These are phyloP conservation scores for Cyclophora albipunctata DNA, from an alignment of 2,888 invertebrate species.

Conservation along the genomic window DNA sequence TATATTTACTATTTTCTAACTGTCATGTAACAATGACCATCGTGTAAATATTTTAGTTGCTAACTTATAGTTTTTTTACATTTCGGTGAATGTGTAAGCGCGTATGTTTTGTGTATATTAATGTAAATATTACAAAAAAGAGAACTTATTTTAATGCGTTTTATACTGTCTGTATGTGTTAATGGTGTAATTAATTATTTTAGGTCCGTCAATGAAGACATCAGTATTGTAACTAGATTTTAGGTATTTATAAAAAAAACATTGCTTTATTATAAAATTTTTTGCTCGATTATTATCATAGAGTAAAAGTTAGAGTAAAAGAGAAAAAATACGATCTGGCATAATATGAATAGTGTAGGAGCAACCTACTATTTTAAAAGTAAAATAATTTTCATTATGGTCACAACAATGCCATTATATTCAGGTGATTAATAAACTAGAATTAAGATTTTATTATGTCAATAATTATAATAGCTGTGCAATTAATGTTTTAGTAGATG, in stretches of 20 bases:
- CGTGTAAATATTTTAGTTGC: constrained; percentile 60
- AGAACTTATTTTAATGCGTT: constrained; percentile 17
- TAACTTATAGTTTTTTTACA: constrained; percentile 48
- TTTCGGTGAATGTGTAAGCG: constrained; percentile 36
- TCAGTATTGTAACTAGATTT: constrained; percentile 56
- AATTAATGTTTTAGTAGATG: not conserved
- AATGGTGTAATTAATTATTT: constrained; percentile 49
- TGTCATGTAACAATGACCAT: constrained; percentile 42
- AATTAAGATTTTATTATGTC: constrained; percentile 3
- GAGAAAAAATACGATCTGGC: constrained; percentile 5
- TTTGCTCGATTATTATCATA: constrained; percentile 12
- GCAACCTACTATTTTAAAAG: too few relatives aligned
- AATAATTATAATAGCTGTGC: not conserved
- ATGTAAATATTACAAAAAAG: constrained; percentile 39
- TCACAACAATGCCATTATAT: constrained; percentile 7
- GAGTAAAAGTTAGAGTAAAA: not conserved
- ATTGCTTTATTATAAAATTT: constrained; percentile 9
- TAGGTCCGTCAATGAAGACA: constrained; percentile 38
- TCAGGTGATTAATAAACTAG: constrained; percentile 4
- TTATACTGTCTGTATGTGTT: constrained; percentile 40
- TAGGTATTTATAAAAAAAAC: constrained; percentile 48
- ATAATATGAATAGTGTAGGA: not conserved
- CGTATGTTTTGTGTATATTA: constrained; percentile 44
- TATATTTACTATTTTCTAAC: constrained; percentile 28
- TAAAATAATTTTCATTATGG: not conserved